These are phyloP conservation scores for Distichodus sexfasciatus DNA, from an alignment of 2,797 vertebrate species.

Conservation along the genomic window DNA sequence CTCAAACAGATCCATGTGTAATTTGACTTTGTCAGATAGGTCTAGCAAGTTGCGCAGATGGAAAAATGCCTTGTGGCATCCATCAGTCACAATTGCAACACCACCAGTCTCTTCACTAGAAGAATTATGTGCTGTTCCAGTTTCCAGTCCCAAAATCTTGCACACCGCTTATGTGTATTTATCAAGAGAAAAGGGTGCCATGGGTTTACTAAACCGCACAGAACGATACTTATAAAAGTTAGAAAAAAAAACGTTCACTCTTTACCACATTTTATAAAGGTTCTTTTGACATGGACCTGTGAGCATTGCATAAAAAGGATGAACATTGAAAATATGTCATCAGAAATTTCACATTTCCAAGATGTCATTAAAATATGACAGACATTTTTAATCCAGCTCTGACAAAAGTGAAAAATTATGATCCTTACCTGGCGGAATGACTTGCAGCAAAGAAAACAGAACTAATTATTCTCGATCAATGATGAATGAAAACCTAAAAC, in stretches of 20 bases:
- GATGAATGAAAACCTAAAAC: neutral
- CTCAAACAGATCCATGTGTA: conserved; percentile 6
- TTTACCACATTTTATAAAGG: neutral
- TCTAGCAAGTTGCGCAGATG: conserved; percentile 42
- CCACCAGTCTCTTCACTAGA: conserved; percentile 33
- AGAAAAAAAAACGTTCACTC: too few species aligned
- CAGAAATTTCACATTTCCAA: too few species aligned
- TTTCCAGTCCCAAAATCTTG: conserved; percentile 1
- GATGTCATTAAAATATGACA: too few species aligned
- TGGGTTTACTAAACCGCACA: neutral
- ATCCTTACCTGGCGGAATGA: conserved; percentile 12
- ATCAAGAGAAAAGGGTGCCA: conserved; percentile 1
- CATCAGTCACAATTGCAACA: conserved; percentile 53
- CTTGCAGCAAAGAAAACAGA: neutral
- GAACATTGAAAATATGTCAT: too few species aligned
- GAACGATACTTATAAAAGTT: too few species aligned
- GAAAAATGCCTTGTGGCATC: conserved; percentile 63
- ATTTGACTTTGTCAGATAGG: conserved; percentile 30
- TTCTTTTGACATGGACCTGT: neutral
- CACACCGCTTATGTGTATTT: neutral
- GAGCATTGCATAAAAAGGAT: too few species aligned
- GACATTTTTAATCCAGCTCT: too few species aligned
- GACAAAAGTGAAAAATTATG: neutral
- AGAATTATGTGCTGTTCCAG: conserved; percentile 8
- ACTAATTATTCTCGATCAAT: neutral